Percentiles rank a stretch among this genome's conserved stretches.
phyloP scores from a whole-genome alignment of 2,113 vertebrate genomes.

The Lycaon pictus region DNA sequence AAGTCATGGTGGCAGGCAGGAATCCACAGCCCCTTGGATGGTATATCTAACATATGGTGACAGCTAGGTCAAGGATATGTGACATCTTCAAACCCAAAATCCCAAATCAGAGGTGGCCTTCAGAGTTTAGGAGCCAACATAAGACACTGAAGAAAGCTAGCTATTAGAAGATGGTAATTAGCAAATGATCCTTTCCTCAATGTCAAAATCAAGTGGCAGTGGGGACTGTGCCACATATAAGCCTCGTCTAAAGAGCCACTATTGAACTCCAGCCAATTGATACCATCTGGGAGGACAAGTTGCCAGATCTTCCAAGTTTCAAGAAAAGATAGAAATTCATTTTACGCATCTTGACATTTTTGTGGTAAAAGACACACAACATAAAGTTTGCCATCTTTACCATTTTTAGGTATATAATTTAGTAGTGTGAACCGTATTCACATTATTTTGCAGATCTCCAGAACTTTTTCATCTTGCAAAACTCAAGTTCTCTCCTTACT shows the following conservation, averaged over 20 bases:
- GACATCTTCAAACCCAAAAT: neutral
- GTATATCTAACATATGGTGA: neutral
- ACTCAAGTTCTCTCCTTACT: neutral
- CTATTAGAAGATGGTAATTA: neutral
- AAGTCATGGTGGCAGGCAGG: neutral
- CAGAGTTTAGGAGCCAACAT: neutral
- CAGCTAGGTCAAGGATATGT: neutral
- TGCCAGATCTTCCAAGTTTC: conserved; percentile 2
- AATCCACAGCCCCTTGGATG: neutral
- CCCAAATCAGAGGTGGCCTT: neutral
- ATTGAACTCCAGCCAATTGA: neutral
- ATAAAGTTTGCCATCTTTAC: neutral
- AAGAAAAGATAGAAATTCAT: conserved; percentile 41
- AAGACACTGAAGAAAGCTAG: neutral
- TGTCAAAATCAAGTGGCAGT: neutral
- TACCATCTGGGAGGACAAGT: neutral
- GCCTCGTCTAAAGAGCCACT: neutral
- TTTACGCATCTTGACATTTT: neutral
- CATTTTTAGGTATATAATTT: conserved; percentile 5
- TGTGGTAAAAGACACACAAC: conserved; percentile 1
- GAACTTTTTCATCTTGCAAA: neutral
- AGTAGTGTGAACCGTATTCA: neutral
- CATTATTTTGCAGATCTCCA: neutral
- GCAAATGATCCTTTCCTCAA: neutral
- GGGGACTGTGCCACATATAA: neutral